A percentile compares a stretch with the other conserved stretches of the same genome.
These are phyloP conservation scores for Python bivittatus DNA, from an alignment of 2,113 vertebrate genomes.

Conservation along the genomic window DNA sequence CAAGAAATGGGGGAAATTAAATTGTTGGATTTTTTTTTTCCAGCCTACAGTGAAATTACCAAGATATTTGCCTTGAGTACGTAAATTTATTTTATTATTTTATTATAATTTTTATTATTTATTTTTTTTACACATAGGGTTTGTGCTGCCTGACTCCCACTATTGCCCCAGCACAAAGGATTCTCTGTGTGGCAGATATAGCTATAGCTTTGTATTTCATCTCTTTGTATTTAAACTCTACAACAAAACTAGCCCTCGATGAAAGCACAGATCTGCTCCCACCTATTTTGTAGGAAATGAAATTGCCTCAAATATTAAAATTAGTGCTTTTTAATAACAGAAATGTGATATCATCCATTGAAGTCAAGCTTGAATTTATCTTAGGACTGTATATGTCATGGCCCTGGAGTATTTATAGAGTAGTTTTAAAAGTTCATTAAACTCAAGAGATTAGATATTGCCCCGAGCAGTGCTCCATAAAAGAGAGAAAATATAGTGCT, in stretches of 20 bases:
- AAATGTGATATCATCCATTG: constrained; percentile 68
- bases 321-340: constrained; percentile 77
- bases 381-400: constrained; percentile 70
- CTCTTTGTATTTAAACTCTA: constrained; percentile 55
- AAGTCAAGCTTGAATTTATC: constrained; percentile 69
- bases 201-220: constrained; percentile 39
- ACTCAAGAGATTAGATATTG: constrained; percentile 76
- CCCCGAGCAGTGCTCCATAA: constrained; percentile 73
- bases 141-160: constrained; percentile 62
- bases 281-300: constrained; percentile 68
- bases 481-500: constrained; percentile 74
- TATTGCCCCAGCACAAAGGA: constrained; percentile 51
- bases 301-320: constrained; percentile 71
- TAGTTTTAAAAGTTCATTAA: constrained; percentile 83
- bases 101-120: too few relatives aligned
- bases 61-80: constrained; percentile 51
- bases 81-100: neutral
- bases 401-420: constrained; percentile 76
- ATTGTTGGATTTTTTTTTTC: constrained; percentile 6
- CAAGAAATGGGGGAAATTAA: too few relatives aligned
- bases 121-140: constrained; percentile 42
- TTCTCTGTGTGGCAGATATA: constrained; percentile 13
- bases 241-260: constrained; percentile 48
- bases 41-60: constrained; percentile 18
- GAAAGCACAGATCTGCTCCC: constrained; percentile 47